A percentile compares a stretch with the other conserved stretches of the same genome.
phyloP scores from a whole-genome alignment of 1,140 invertebrate species.

The Ganaspis sp. region DNA sequence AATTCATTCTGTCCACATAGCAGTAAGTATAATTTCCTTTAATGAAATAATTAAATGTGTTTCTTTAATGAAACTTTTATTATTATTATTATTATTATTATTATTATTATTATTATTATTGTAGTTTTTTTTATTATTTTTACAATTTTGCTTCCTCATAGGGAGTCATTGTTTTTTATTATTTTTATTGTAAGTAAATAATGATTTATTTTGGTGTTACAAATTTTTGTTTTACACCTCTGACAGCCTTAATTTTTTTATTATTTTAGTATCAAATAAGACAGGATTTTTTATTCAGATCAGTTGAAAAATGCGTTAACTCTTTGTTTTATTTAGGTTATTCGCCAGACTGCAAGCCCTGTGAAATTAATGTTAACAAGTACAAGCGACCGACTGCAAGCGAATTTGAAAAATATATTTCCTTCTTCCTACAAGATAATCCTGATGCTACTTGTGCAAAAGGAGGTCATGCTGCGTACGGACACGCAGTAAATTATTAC shows the following conservation, averaged over 20 bases:
- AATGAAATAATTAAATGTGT: no score
- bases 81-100: no score
- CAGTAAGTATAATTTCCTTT: constrained; percentile 69
- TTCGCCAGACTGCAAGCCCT: constrained; percentile 65
- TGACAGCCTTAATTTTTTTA: no score
- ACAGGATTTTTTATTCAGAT: no score
- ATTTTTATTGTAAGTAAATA: no score
- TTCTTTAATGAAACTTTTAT: no score
- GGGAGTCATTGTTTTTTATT: constrained; percentile 7
- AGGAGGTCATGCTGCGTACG: constrained; percentile 90
- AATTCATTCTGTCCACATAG: constrained; percentile 83
- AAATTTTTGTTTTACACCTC: no score
- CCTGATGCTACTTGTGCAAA: constrained; percentile 89
- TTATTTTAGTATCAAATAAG: no score
- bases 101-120: no score
- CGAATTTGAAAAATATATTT: constrained; percentile 89
- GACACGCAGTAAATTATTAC: constrained; percentile 81
- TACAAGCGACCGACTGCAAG: constrained; percentile 78
- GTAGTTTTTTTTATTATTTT: constrained; percentile 21
- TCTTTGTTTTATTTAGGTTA: constrained; percentile 56
- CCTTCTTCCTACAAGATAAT: constrained; percentile 94
- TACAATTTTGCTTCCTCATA: no score
- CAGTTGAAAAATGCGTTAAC: not conserved
- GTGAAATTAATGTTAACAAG: constrained; percentile 75
- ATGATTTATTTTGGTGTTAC: no score